Base-by-base conservation (phyloP, 2,113 vertebrate species). In the Bufo gargarizans region DNA sequence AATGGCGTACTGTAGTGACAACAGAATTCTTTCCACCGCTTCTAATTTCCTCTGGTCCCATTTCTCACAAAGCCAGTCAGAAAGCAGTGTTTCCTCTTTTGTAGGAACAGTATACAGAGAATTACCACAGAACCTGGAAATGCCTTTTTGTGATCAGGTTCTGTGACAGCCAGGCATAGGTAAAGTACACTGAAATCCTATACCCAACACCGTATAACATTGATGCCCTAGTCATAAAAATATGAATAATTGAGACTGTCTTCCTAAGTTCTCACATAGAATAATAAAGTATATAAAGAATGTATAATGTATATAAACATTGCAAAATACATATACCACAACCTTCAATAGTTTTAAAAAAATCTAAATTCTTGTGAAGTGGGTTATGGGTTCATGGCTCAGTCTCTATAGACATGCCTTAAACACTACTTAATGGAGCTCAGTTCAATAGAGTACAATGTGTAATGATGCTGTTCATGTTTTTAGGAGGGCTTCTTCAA, bases 31-130 rank as follows among this genome's bases (percentile, higher is more conserved):
- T 76, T 59, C 22, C 22, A 56, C 83, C 47, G 33, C 50, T 84
- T 72, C 17, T 58, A 76, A 74, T 72, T 84, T 84, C 65, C 82
- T 55, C 65, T 84, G 47, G 81, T 69, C 47, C 47, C 19, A 47
- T 82, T 82, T 63, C 33, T 65, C 9, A 58, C 49, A 84, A 56
- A 56, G 22, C 50, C 6, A 58, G 50, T 45, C 50, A 84, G 11
- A 84, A 71, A 20, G 71, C 45, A 65, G 22, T 0, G 59, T 65
- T n/a, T 65, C 3, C 61, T 65, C 16, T 45, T 20, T 61, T 47
- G 17, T 43, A 82, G 43, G 17, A 59, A 49, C 17, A 69, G 63
- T 49, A 33, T 50, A 65, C 0, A 8, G 19, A 20, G 53, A 67
- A 82, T 83, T 69, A 22, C 61, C 20, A 65, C 43, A 49, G 12